phyloP scores from a whole-genome alignment of 2,113 vertebrate species.

The Siniperca knerii region DNA sequence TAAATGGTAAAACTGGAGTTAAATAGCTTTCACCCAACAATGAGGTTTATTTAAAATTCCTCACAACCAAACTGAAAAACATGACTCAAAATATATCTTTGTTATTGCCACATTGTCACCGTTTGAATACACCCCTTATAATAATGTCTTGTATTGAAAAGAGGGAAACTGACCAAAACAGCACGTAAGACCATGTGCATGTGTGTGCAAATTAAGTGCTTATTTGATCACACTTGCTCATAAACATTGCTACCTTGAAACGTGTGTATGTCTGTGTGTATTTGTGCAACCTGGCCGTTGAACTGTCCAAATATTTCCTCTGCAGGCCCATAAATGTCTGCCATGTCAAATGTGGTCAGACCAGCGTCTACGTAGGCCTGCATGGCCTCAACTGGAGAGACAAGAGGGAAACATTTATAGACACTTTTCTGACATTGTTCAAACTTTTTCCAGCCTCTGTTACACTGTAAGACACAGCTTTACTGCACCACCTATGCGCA shows the following conservation, averaged over 20 bases:
- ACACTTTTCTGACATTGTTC: no score
- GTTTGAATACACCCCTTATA: neutral
- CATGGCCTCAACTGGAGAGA: constrained; percentile 64
- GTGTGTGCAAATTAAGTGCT: neutral
- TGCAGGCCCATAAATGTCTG: constrained; percentile 73
- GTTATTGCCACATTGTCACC: neutral
- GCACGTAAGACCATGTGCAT: neutral
- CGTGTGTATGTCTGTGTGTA: neutral
- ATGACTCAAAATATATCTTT: neutral
- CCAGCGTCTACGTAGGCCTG: constrained; percentile 64
- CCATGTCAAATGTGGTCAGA: constrained; percentile 75
- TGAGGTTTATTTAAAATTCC: neutral
- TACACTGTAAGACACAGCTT: no score
- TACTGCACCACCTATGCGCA: no score
- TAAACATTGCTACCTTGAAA: no score
- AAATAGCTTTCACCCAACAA: neutral
- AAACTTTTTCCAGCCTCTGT: no score
- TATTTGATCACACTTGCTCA: neutral
- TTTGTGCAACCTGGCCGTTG: constrained; percentile 55
- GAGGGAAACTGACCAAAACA: neutral
- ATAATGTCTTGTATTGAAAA: neutral
- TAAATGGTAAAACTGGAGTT: neutral
- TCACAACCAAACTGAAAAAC: neutral
- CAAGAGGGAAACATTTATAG: neutral
- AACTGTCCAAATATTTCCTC: constrained; percentile 73